A percentile compares a stretch with the other conserved stretches of the same genome.
phyloP scores from a whole-genome alignment of 2,888 invertebrate species.

The Hecatera dysodea region DNA sequence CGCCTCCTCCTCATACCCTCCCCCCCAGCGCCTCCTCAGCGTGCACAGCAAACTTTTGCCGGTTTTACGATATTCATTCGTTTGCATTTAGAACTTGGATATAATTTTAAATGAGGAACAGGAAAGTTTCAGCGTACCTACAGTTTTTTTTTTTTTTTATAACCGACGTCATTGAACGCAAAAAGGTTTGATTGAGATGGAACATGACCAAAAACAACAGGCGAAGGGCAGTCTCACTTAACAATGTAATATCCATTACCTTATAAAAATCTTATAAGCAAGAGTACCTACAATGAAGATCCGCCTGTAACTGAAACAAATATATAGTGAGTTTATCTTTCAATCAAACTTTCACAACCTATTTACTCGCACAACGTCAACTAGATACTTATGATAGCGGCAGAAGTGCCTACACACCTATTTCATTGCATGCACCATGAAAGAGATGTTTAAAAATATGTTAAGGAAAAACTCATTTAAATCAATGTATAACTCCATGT shows the following conservation, averaged over 20 bases:
- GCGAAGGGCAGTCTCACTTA: slow-evolving; percentile 30
- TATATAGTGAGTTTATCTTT: slow-evolving; percentile 3
- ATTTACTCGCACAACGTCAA: slow-evolving; percentile 12
- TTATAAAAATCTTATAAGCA: not conserved
- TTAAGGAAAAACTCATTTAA: slow-evolving; percentile 16
- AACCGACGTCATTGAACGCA: slow-evolving; percentile 40
- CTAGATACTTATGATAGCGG: slow-evolving; percentile 3
- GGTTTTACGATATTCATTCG: slow-evolving; percentile 69
- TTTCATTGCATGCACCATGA: slow-evolving; percentile 20
- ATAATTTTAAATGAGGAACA: slow-evolving; percentile 63
- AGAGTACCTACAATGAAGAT: not conserved
- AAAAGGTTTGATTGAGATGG: slow-evolving; percentile 38
- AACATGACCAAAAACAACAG: slow-evolving; percentile 42
- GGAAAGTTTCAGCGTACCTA: slow-evolving; percentile 50
- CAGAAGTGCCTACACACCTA: not conserved
- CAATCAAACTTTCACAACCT: slow-evolving; percentile 26
- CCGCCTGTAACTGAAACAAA: not conserved
- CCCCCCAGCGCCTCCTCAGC: slow-evolving; percentile 58
- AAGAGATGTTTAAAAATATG: not conserved
- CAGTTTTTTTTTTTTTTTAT: slow-evolving; percentile 49
- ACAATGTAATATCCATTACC: slow-evolving; percentile 38
- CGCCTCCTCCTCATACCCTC: slow-evolving; percentile 70
- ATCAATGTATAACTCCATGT: slow-evolving; percentile 8
- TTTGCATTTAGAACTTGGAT: slow-evolving; percentile 68
- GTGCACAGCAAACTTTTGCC: slow-evolving; percentile 71